Evolutionary conservation across 2,888 invertebrate species (phyloP).

Genomic region (Oeneis ivallda): DNA sequence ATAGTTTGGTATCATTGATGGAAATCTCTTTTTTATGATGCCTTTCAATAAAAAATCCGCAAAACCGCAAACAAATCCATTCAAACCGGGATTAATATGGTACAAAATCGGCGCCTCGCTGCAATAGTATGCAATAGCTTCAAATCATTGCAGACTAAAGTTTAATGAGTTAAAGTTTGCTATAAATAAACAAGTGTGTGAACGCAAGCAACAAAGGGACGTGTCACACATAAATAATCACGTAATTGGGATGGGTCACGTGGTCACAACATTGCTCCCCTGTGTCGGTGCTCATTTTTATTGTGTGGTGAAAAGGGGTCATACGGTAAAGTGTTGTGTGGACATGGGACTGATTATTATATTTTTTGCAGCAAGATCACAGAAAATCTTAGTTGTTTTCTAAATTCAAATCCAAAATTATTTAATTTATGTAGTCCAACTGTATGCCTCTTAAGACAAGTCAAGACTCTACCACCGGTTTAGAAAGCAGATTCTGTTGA

Average conservation of each 20-base stretch:
- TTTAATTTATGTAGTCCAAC: too few species aligned
- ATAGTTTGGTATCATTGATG: too few species aligned
- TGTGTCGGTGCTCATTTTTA: slow-evolving; percentile 29
- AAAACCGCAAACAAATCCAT: too few species aligned
- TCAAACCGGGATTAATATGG: too few species aligned
- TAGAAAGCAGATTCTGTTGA: too few species aligned
- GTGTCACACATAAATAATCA: slow-evolving; percentile 75
- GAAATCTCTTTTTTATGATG: too few species aligned
- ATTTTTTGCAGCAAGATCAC: too few species aligned
- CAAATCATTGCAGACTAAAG: background rate
- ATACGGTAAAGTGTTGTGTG: slow-evolving; percentile 39
- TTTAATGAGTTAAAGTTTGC: slow-evolving; percentile 1
- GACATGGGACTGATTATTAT: slow-evolving; percentile 33
- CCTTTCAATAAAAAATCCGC: too few species aligned
- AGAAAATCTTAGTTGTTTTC: too few species aligned
- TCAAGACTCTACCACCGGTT: too few species aligned
- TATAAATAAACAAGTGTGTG: slow-evolving; percentile 49
- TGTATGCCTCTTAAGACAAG: too few species aligned
- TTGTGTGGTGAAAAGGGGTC: slow-evolving; percentile 37
- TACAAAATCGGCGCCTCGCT: background rate
- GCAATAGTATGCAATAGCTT: background rate
- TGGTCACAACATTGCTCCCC: slow-evolving; percentile 63
- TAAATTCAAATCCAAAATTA: too few species aligned
- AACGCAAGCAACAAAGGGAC: slow-evolving; percentile 48
- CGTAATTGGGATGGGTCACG: slow-evolving; percentile 69